These are phyloP conservation scores for Odocoileus hemionus DNA, from an alignment of 2,113 vertebrate genomes.

Conservation along the genomic window DNA sequence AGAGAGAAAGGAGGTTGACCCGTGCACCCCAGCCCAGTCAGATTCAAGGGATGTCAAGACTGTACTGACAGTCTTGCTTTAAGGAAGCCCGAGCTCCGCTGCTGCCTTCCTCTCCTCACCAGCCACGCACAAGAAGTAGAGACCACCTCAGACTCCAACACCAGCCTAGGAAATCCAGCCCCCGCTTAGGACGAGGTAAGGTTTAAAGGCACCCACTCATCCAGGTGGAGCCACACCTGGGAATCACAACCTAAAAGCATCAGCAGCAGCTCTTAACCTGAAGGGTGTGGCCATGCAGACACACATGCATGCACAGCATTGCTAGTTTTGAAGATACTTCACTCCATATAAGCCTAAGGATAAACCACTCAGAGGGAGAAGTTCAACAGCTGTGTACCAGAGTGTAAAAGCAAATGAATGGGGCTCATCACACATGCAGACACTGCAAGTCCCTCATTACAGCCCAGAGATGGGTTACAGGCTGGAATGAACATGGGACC, in stretches of 20 bases:
- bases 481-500: background rate
- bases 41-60: background rate
- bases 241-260: background rate
- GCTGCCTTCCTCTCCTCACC: background rate
- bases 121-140: background rate
- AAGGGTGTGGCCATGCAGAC: background rate
- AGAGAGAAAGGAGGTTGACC: background rate
- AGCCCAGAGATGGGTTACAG: background rate
- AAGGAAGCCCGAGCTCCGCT: background rate
- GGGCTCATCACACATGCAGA: background rate
- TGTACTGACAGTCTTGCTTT: background rate
- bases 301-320: background rate
- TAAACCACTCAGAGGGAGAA: background rate
- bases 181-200: background rate
- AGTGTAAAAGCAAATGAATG: slow-evolving; percentile 22
- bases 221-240: background rate
- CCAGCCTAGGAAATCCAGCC: background rate
- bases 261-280: background rate
- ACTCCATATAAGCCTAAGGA: background rate
- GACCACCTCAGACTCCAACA: background rate
- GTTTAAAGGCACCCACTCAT: background rate
- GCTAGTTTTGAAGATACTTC: background rate
- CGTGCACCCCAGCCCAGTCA: background rate
- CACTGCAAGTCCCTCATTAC: background rate
- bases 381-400: slow-evolving; percentile 31